Evolutionary conservation across 1,140 invertebrate genomes (phyloP).

Genomic region (Eciton burchellii): DNA sequence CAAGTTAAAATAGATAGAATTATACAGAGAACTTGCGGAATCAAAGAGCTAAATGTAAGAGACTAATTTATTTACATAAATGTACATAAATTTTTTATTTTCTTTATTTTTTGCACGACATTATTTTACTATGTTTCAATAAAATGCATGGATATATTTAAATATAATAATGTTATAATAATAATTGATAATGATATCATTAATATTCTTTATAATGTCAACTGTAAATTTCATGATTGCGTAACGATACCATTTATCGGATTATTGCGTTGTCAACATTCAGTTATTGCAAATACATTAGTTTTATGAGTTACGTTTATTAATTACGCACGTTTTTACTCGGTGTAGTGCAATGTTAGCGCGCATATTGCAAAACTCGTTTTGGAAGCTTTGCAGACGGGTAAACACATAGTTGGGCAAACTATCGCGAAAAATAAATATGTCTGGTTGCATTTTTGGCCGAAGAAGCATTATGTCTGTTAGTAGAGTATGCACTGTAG

Average conservation of each 20-base stretch:
- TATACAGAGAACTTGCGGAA: background rate
- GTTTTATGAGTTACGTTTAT: constrained; percentile 47
- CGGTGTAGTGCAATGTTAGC: constrained; percentile 14
- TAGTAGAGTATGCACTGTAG: constrained; percentile 42
- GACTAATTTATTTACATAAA: too few species aligned
- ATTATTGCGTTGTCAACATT: background rate
- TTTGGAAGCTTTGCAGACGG: constrained; percentile 55
- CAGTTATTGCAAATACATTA: background rate
- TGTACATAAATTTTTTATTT: too few species aligned
- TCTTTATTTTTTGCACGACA: too few species aligned
- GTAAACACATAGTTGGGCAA: constrained; percentile 67
- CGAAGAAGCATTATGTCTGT: constrained; percentile 74
- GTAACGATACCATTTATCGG: background rate
- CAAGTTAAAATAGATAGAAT: background rate
- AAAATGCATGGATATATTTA: too few species aligned
- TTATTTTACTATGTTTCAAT: too few species aligned
- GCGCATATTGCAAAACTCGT: constrained; percentile 60
- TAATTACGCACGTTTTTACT: constrained; percentile 24
- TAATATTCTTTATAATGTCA: too few species aligned
- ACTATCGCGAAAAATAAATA: constrained; percentile 78
- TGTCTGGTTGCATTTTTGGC: constrained; percentile 78
- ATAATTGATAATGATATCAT: too few species aligned
- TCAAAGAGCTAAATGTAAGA: constrained; percentile 3
- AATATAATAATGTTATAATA: too few species aligned
- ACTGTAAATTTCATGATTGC: too few species aligned